Base-by-base conservation (phyloP, 2,113 vertebrate genomes). In the Bostrychus sinensis region DNA sequence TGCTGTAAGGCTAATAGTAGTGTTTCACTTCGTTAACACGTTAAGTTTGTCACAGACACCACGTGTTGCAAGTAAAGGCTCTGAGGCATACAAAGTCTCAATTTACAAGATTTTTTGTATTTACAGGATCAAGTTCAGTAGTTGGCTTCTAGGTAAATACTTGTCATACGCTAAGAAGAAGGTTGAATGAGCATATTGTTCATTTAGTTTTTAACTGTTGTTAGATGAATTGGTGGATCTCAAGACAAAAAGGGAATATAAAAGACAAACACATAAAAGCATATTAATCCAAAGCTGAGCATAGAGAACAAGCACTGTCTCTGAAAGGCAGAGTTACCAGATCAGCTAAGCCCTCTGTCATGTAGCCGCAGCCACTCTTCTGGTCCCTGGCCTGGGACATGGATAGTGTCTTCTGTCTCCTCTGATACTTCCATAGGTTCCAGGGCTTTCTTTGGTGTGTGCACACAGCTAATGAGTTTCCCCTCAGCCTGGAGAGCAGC, bases 381-480 rank as follows among this genome's bases (percentile, higher is more conserved):
- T 36, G 32, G 54, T 7, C 28, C 16, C 51, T 54, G 57, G 8
- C 28, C 65, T 61, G 63, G 59, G 65, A 57, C 50, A 43, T 36
- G 25, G 37, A 36, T 56, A 46, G 56, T 60, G 20, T 42, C 62
- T 56, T 37, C 54, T 72, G 60, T 80, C 65, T 62, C 45, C 17
- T 72, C 59, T 42, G 67, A 54, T 57, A 46, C 66, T 25, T 61
- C 48, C 43, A 16, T 30, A 23, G 20, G 20, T 46, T 23, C 43
- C 48, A 30, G 48, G 54, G 14, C 50, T 66, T 46, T 58, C 45
- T 76, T 62, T 77, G 62, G 51, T 85, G 72, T 66, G 66, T 79
- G 62, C 45, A 13, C 77, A 73, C 63, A 22, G 56, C 42, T 82
- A 84, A 89, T 84, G 82, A 84, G 60, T 75, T 58, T 20, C 60